Conservation (phyloP, 2,113 vertebrate species). For the Melanerpes aurifrons region DNA sequence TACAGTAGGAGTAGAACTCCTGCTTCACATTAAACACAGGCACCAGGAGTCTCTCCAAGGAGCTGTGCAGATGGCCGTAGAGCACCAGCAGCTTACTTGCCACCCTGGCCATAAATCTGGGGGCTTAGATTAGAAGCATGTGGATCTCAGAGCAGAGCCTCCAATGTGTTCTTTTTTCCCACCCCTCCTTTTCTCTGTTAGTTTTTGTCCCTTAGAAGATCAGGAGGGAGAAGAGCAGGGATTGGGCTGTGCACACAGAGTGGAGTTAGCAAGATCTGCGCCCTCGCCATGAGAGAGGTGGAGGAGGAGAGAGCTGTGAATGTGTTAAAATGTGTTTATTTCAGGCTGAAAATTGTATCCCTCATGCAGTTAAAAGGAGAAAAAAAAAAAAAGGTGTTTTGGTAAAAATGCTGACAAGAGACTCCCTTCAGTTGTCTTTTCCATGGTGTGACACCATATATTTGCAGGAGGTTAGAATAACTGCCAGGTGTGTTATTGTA, state of each 20-base stretch:
- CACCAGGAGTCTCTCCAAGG: background rate
- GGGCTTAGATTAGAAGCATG: background rate
- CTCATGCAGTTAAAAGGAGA: constrained; percentile 34
- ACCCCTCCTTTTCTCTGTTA: background rate
- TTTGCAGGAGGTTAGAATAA: background rate
- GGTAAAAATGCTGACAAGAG: constrained; percentile 39
- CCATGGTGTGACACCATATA: accelerated
- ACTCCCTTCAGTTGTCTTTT: background rate
- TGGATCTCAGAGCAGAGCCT: background rate
- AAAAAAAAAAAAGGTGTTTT: constrained; percentile 28
- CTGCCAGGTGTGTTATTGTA: background rate
- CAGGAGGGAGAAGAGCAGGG: background rate
- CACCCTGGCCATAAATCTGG: background rate
- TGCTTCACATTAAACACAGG: background rate
- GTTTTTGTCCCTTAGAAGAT: background rate
- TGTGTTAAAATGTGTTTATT: background rate
- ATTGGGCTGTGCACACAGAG: background rate
- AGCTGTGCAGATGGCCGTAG: background rate
- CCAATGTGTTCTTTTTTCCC: background rate
- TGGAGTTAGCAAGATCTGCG: background rate
- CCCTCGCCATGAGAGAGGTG: background rate
- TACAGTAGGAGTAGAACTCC: background rate
- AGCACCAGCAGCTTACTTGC: background rate
- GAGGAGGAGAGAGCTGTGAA: constrained; percentile 9
- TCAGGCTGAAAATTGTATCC: constrained; percentile 25